Evolutionary conservation across 2,888 invertebrate species (phyloP).

Genomic region (Trichacis sp.): DNA sequence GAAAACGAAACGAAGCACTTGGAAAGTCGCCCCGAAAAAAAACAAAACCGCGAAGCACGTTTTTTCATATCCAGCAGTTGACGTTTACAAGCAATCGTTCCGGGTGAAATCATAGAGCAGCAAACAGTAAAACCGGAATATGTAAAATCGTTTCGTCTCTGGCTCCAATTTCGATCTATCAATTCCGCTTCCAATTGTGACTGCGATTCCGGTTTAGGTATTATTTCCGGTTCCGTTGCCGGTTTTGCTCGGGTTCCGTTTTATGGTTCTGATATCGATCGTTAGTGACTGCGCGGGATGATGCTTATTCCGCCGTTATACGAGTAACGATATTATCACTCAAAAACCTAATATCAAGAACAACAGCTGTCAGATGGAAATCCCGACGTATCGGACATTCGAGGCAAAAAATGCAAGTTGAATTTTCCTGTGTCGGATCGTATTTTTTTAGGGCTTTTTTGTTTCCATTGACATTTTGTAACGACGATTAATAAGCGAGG

Average conservation of each 20-base stretch:
- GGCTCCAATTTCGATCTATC: slow-evolving; percentile 34
- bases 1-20: too few relatives aligned
- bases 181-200: slow-evolving; percentile 40
- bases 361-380: slow-evolving; percentile 3
- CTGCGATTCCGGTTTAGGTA: slow-evolving; percentile 36
- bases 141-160: slow-evolving; percentile 28
- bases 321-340: slow-evolving; percentile 2
- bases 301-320: slow-evolving; percentile 10
- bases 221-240: slow-evolving; percentile 34
- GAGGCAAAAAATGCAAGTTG: too few relatives aligned
- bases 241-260: slow-evolving; percentile 26
- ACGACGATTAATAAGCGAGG: too few relatives aligned
- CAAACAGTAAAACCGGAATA: slow-evolving; percentile 15
- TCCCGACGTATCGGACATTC: too few relatives aligned
- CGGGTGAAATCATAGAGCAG: background rate
- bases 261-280: slow-evolving; percentile 30
- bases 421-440: too few relatives aligned
- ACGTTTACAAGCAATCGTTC: background rate
- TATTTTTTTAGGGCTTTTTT: too few relatives aligned
- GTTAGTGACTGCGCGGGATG: slow-evolving; percentile 18
- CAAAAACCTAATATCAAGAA: slow-evolving; percentile 4
- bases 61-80: background rate
- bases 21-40: too few relatives aligned
- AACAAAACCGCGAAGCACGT: too few relatives aligned
- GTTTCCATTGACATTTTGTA: too few relatives aligned